These are phyloP conservation scores for Helicorthomorpha holstii DNA, from an alignment of 1,140 invertebrate genomes.

Conservation along the genomic window DNA sequence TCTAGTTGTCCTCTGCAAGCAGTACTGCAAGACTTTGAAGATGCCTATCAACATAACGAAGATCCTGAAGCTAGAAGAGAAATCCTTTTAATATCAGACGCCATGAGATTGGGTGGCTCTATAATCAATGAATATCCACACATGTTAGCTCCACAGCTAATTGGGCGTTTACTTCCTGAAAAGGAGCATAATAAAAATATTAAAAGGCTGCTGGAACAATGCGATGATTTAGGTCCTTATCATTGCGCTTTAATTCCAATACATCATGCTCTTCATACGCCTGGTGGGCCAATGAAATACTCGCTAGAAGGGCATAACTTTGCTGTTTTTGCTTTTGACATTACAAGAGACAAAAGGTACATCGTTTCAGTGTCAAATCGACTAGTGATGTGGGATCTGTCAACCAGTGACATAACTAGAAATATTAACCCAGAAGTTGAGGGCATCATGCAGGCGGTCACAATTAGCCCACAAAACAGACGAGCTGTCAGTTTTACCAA, in stretches of 20 bases:
- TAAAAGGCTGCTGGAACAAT: constrained; percentile 69
- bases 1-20: constrained; percentile 87
- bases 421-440: constrained; percentile 76
- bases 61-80: constrained; percentile 70
- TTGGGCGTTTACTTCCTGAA: constrained; percentile 82
- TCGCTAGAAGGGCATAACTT: constrained; percentile 95
- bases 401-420: constrained; percentile 76
- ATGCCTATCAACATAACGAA: constrained; percentile 66
- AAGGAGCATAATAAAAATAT: constrained; percentile 68
- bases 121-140: constrained; percentile 78
- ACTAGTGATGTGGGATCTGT: constrained; percentile 93
- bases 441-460: constrained; percentile 78
- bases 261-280: constrained; percentile 91
- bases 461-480: constrained; percentile 87
- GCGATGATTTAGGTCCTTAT: constrained; percentile 65
- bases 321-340: constrained; percentile 83
- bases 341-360: constrained; percentile 82
- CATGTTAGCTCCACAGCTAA: constrained; percentile 88
- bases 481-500: constrained; percentile 92
- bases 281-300: constrained; percentile 93
- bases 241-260: constrained; percentile 79
- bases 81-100: constrained; percentile 84
- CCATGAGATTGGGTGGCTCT: constrained; percentile 73
- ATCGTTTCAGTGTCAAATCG: constrained; percentile 92
- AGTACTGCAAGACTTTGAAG: constrained; percentile 88